A percentile compares a stretch with the other conserved stretches of the same genome.
Evolutionary conservation across 2,113 vertebrate species (phyloP).

Genomic region (Pyxicephalus adspersus): DNA sequence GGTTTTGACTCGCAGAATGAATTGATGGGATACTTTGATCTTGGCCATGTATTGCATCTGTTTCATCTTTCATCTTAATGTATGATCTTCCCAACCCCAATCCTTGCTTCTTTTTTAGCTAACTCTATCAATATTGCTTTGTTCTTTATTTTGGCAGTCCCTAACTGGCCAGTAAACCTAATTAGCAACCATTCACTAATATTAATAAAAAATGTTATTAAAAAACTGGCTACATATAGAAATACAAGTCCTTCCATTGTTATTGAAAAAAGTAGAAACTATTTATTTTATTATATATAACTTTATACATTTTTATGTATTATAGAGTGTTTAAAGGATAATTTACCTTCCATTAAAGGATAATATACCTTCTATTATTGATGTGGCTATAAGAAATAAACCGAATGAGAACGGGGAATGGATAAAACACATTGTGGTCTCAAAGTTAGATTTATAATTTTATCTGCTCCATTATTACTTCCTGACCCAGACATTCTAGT

Average conservation of each 20-base stretch:
- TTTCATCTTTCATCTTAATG: slow-evolving; percentile 75
- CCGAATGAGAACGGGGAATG: too few species aligned
- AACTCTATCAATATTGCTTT: slow-evolving; percentile 63
- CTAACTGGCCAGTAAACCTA: slow-evolving; percentile 53
- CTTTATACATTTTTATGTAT: too few species aligned
- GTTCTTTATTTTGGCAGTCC: slow-evolving; percentile 53
- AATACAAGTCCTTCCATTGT: too few species aligned
- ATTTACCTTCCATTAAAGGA: too few species aligned
- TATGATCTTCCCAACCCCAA: slow-evolving; percentile 65
- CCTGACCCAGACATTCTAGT: not conserved
- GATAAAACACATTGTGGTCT: not conserved
- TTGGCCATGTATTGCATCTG: slow-evolving; percentile 75
- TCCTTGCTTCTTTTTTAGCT: slow-evolving; percentile 45
- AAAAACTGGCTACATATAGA: accelerated
- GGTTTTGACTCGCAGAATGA: slow-evolving; percentile 78
- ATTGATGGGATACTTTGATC: slow-evolving; percentile 81
- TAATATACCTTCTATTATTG: too few species aligned
- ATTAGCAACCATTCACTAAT: slow-evolving; percentile 51
- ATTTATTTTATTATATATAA: too few species aligned
- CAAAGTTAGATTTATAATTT: slow-evolving; percentile 9
- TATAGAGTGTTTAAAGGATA: too few species aligned
- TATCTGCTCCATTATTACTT: not conserved
- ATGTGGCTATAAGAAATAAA: too few species aligned
- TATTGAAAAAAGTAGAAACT: too few species aligned
- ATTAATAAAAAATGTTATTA: slow-evolving; percentile 37